phyloP scores from a whole-genome alignment of 2,888 invertebrate species.

The Acleris literana region DNA sequence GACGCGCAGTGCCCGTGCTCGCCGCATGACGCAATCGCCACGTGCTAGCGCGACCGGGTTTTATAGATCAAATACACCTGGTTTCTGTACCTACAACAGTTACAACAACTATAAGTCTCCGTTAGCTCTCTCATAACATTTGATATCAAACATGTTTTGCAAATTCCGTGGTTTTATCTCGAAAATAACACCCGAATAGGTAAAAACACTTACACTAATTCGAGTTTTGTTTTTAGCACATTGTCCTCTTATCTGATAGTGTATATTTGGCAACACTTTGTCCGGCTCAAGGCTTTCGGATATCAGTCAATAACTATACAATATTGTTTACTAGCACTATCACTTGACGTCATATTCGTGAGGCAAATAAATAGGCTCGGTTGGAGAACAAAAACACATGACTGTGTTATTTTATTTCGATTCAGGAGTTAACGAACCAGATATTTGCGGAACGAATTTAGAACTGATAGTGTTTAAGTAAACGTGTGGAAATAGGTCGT shows the following conservation, averaged over 20 bases:
- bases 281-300: slow-evolving; percentile 25
- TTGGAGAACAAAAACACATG: slow-evolving; percentile 28
- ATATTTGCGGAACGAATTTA: slow-evolving; percentile 23
- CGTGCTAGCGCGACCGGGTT: slow-evolving; percentile 14
- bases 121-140: slow-evolving; percentile 3
- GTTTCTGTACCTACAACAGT: background rate
- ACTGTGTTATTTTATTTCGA: slow-evolving; percentile 20
- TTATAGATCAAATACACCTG: slow-evolving; percentile 23
- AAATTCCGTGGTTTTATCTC: background rate
- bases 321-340: slow-evolving; percentile 32
- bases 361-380: slow-evolving; percentile 8
- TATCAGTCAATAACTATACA: slow-evolving; percentile 21
- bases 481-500: slow-evolving; percentile 7
- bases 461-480: slow-evolving; percentile 20
- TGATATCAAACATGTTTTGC: slow-evolving; percentile 15
- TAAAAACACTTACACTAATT: background rate
- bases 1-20: background rate
- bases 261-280: slow-evolving; percentile 36
- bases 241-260: slow-evolving; percentile 39
- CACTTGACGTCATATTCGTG: slow-evolving; percentile 28
- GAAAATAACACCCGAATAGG: slow-evolving; percentile 10
- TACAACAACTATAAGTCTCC: background rate
- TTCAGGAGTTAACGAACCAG: slow-evolving; percentile 25
- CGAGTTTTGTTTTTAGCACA: slow-evolving; percentile 31
- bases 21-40: slow-evolving; percentile 24